Base-by-base conservation (phyloP, 2,888 invertebrate species). In the Sphaerophoria rueppellii region DNA sequence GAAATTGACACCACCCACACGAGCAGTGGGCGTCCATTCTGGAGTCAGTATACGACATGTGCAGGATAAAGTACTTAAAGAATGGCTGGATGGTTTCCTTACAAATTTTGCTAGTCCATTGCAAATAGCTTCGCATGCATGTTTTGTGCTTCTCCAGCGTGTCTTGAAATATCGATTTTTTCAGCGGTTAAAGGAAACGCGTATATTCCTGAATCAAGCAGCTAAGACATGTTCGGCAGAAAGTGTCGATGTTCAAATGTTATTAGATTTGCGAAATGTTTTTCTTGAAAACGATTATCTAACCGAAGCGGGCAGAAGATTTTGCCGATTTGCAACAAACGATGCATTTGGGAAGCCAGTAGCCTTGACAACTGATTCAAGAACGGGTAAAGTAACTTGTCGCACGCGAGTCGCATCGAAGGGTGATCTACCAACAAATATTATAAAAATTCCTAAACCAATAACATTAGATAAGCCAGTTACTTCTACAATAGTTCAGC, bases 51-150 rank as follows among this genome's bases (percentile, higher is more conserved):
- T 80, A 40, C 61, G 60, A 2, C 71, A 76, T 40, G 67, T 63
- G 2, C 70, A 79, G 12, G 83, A 85, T 12, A 69, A 52, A 58
- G 40, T 73, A 7, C 70, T 85, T 1, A 85, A 85, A n/a, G 87
- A 87, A 48, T 89, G 89, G 89, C 81, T 89, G 9, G 88, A 89
- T 3, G 87, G 85, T 80, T 89, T 89, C 58, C 55, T 89, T 11
- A 86, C 85, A 9, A 87, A 89, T 46, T 88, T 89, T 76, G 82
- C 88, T 14, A 88, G 87, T 71, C 87, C 89, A 0, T 86, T 87
- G n/a, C 88, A 88, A 69, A 83, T 88, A 7, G 87, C 88, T 4
- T 87, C 89, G 11, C 88, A 88, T 65, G 86, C 88, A 0, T 88
- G 87, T 48, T 87, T 88, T 63, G 88, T 88, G 0, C 80, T 89